Conservation (phyloP, 2,888 invertebrate genomes). For the Teinopalpus imperialis region DNA sequence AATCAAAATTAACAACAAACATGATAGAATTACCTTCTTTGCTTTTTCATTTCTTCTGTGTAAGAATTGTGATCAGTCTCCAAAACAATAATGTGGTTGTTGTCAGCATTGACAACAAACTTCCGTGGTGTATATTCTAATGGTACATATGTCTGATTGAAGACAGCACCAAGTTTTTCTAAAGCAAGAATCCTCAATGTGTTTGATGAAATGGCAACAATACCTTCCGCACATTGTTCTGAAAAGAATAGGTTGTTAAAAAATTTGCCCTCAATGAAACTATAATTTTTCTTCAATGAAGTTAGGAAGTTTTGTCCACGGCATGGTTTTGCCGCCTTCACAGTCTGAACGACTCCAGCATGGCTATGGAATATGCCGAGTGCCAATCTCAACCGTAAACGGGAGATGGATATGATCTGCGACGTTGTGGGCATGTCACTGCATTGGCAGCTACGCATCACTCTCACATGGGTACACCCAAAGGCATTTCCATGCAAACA, state of each 20-base stretch:
- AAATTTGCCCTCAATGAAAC: no score
- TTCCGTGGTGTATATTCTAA: constrained; percentile 97
- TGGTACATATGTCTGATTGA: constrained; percentile 96
- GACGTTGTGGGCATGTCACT: constrained; percentile 84
- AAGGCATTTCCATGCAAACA: constrained; percentile 54
- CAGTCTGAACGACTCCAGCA: constrained; percentile 85
- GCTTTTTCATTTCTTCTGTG: constrained; percentile 97
- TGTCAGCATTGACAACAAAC: constrained; percentile 95
- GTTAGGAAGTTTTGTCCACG: constrained; percentile 64
- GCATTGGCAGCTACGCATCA: constrained; percentile 79
- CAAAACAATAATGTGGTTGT: constrained; percentile 93
- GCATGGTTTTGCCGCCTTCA: constrained; percentile 86
- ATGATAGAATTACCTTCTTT: constrained; percentile 79
- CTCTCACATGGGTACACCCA: constrained; percentile 53
- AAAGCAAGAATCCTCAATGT: constrained; percentile 97
- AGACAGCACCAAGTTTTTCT: constrained; percentile 98
- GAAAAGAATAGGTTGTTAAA: constrained; percentile 42
- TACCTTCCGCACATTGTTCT: constrained; percentile 99
- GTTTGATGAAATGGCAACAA: constrained; percentile 99
- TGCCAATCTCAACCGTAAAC: constrained; percentile 73
- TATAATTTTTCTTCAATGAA: no score
- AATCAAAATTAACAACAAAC: no score
- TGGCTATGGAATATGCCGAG: constrained; percentile 89
- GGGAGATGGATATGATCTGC: constrained; percentile 81
- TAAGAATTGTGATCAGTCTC: constrained; percentile 99